Evolutionary conservation across 2,797 vertebrate species (phyloP).

Genomic region (Ctenosaura bakeri): DNA sequence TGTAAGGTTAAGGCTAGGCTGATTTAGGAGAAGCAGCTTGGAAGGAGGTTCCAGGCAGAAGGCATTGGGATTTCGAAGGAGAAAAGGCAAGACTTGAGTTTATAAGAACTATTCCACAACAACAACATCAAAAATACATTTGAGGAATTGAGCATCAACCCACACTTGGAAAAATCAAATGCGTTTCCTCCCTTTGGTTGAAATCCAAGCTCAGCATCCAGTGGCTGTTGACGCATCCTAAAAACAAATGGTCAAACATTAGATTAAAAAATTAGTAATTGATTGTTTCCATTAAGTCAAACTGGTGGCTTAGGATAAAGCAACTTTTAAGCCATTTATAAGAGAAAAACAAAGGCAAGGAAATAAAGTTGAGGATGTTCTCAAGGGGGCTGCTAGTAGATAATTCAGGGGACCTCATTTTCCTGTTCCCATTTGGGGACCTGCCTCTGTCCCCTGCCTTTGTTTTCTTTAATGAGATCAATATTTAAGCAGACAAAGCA

Average conservation of each 20-base stretch:
- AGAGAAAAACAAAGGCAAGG: background rate
- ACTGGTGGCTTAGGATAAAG: background rate
- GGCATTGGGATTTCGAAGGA: background rate
- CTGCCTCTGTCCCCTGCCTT: no score
- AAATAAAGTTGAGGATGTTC: background rate
- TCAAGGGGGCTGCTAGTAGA: no score
- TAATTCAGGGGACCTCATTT: background rate
- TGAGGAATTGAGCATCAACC: background rate
- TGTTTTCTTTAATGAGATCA: background rate
- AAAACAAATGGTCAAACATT: slow-evolving; percentile 42
- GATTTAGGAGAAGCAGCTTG: background rate
- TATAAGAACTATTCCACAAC: background rate
- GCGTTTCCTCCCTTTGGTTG: background rate
- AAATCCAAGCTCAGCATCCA: slow-evolving; percentile 37
- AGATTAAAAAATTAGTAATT: background rate
- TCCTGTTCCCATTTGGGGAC: no score
- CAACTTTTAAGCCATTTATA: background rate
- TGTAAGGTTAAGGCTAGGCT: background rate
- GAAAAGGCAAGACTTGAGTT: background rate
- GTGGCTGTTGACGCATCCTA: slow-evolving; percentile 41
- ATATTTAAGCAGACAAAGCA: background rate
- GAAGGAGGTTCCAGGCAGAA: background rate
- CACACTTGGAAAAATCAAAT: background rate
- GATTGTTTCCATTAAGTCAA: background rate
- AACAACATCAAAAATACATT: background rate